These are phyloP conservation scores for Cryptotis parvus DNA, from an alignment of 2,113 vertebrate species.

Conservation along the genomic window DNA sequence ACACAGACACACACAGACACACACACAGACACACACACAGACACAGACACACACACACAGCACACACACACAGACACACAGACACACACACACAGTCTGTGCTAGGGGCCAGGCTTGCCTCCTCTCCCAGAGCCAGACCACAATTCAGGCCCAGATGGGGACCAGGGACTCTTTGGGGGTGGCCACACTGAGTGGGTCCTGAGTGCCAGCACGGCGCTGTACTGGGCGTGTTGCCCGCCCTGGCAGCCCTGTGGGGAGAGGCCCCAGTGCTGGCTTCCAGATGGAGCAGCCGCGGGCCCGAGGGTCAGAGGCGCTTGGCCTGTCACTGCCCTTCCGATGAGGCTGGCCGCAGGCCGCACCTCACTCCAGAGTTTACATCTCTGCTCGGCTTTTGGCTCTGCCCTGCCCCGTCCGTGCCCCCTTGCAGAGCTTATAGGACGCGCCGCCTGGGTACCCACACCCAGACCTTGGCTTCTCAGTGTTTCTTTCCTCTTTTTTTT, in stretches of 20 bases:
- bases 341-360: background rate
- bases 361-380: background rate
- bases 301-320: constrained; percentile 7
- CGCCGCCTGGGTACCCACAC: too few species aligned
- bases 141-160: background rate
- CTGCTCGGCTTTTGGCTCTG: background rate
- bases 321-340: background rate
- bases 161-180: background rate
- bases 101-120: background rate
- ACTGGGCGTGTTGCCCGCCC: background rate
- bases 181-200: background rate
- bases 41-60: too few species aligned
- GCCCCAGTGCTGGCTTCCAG: background rate
- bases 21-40: too few species aligned
- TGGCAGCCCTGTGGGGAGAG: background rate
- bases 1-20: too few species aligned
- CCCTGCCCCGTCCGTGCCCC: background rate
- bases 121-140: background rate
- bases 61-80: too few species aligned
- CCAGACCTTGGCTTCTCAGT: too few species aligned
- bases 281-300: constrained; percentile 19
- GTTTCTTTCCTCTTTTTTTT: too few species aligned
- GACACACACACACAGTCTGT: too few species aligned
- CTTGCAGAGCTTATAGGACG: background rate
- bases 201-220: background rate